Evolutionary conservation across 2,888 invertebrate genomes (phyloP), one percentile per base, ranked within the genome.

Genomic region (Epinotia ramella): DNA sequence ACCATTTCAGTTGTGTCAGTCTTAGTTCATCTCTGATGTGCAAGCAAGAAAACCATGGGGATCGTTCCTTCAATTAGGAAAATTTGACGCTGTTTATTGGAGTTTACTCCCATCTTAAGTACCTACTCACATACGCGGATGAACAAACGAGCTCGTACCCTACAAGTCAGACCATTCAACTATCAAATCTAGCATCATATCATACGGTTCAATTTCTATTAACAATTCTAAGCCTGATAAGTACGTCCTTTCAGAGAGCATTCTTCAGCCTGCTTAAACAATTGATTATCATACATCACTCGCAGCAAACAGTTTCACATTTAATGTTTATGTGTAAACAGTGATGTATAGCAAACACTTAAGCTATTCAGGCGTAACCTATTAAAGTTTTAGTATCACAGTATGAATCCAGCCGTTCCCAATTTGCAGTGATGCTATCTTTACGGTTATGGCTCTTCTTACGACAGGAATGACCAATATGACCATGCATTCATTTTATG

Each of bases 361-460:
- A 11, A 33, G 24, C 33, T 20, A 59, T 24, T 11, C n/a, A 20
- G 69, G 24, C 46, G n/a, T 24, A 65, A 57, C 44, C 33, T 72
- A 53, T 56, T 40, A 63, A 56, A 59, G 46, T 67, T 49, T 53
- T 60, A 60, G 60, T 53, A 11, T 33, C 60, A 46, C 18, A 46
- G 56, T 62, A 49, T 72, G 40, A 65, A 65, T 72, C 65, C 33
- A 28, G 46, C 24, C 53, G 72, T 53, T 20, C 33, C 71, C 53
- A 71, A 63, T 71, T 71, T 56, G 53, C 72, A 28, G 57, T 65
- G 72, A 73, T 73, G 65, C 44, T 73, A 65, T 64, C 72, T 73
- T 59, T 65, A 72, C 44, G 40, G 56, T 53, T 63, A 64, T 64
- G 63, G 18, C 28, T 33, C 57, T 64, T 46, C 59, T 73, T 65